Evolutionary conservation across 2,113 vertebrate genomes (phyloP).

Genomic region (Numenius arquata): DNA sequence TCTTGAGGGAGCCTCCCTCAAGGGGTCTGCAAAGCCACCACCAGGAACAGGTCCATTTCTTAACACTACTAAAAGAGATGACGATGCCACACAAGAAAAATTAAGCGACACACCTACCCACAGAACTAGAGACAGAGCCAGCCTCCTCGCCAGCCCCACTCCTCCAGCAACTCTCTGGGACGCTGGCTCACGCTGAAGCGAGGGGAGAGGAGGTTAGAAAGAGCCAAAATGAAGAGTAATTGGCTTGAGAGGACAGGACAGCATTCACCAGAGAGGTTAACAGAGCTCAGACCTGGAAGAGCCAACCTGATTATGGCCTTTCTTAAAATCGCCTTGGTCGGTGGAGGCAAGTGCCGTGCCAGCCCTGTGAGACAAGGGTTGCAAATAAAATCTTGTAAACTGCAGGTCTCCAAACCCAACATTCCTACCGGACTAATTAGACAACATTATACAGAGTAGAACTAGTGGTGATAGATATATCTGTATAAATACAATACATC

Average conservation of each 20-base stretch:
- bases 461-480: neutral
- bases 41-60: neutral
- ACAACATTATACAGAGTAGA: neutral
- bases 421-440: rapidly evolving
- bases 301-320: rapidly evolving
- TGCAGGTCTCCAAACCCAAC: neutral
- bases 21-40: neutral
- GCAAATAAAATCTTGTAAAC: neutral
- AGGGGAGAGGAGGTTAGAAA: neutral
- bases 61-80: neutral
- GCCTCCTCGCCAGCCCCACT: neutral
- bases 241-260: rapidly evolving
- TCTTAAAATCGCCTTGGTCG: neutral
- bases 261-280: neutral
- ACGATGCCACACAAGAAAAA: neutral
- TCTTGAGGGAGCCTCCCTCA: too few relatives aligned
- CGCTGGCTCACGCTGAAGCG: neutral
- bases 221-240: neutral
- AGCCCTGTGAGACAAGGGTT: neutral
- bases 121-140: neutral
- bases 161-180: neutral
- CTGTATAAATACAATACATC: neutral
- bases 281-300: rapidly evolving
- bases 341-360: neutral
- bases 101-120: neutral